phyloP scores from a whole-genome alignment of 2,113 vertebrate species.

The Tragelaphus imberbis region DNA sequence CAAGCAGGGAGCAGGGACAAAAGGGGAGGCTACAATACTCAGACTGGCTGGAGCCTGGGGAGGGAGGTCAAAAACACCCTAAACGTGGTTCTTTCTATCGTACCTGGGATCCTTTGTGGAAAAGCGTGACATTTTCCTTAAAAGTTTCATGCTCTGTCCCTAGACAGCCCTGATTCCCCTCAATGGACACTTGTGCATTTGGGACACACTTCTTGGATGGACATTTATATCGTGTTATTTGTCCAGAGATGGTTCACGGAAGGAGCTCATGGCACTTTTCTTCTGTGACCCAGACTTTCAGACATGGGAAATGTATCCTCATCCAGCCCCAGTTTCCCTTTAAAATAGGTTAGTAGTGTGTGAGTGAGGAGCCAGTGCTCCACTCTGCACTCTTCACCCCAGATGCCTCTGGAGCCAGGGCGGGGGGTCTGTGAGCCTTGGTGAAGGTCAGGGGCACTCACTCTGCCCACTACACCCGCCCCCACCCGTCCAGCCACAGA shows the following conservation, averaged over 20 bases:
- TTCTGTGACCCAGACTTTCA: not conserved
- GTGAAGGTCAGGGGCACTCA: not conserved
- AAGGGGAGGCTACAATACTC: not conserved
- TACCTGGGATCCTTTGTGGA: not conserved
- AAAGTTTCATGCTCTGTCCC: not conserved
- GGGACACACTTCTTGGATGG: not conserved
- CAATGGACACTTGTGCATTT: fast-evolving
- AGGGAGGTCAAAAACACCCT: not conserved
- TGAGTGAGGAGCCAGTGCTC: fast-evolving
- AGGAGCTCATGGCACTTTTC: not conserved
- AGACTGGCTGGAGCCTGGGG: not conserved
- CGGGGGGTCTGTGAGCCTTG: not conserved
- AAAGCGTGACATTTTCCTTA: not conserved
- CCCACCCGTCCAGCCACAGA: fast-evolving
- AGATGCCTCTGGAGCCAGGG: not conserved
- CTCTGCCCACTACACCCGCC: not conserved
- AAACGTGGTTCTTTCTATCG: not conserved
- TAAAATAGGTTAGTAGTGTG: fast-evolving
- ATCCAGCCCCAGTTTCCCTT: not conserved
- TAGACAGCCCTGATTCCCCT: not conserved
- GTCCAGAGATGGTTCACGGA: not conserved
- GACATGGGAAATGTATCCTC: not conserved
- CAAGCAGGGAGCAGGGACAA: not conserved
- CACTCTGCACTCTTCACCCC: not conserved
- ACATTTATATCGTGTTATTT: fast-evolving